Evolutionary conservation across 2,113 vertebrate genomes (phyloP).

Genomic region (Catharus minimus): DNA sequence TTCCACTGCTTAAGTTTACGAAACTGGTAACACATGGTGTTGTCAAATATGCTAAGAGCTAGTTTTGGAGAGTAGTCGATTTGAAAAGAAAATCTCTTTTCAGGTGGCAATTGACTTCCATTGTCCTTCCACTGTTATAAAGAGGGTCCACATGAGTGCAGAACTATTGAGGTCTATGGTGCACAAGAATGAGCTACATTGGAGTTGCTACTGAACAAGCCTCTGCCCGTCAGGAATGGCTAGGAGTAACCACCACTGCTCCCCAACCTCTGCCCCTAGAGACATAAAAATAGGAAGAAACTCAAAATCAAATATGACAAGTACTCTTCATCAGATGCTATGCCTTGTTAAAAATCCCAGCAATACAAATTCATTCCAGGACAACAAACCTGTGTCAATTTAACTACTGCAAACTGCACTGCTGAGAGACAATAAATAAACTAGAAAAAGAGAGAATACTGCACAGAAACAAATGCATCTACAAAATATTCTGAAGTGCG

Average conservation of each 20-base stretch:
- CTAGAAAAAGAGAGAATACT: background rate
- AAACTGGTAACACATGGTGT: rapidly evolving
- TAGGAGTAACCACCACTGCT: background rate
- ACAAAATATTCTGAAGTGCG: background rate
- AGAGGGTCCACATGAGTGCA: rapidly evolving
- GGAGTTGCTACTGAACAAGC: background rate
- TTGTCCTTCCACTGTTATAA: background rate
- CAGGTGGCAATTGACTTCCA: background rate
- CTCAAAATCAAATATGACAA: background rate
- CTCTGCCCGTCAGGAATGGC: background rate
- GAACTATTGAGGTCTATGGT: background rate
- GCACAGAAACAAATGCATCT: background rate
- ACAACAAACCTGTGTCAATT: background rate
- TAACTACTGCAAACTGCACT: background rate
- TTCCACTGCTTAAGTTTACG: background rate
- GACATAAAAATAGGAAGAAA: background rate
- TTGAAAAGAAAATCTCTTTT: background rate
- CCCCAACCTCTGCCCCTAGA: background rate
- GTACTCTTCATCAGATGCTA: background rate
- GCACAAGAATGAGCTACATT: rapidly evolving
- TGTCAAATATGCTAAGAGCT: background rate
- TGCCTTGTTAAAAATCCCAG: background rate
- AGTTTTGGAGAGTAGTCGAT: background rate
- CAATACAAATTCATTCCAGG: background rate
- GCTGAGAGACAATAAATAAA: background rate